phyloP scores from a whole-genome alignment of 92 coral and sea anemone genomes.

The Phenganax marumi region DNA sequence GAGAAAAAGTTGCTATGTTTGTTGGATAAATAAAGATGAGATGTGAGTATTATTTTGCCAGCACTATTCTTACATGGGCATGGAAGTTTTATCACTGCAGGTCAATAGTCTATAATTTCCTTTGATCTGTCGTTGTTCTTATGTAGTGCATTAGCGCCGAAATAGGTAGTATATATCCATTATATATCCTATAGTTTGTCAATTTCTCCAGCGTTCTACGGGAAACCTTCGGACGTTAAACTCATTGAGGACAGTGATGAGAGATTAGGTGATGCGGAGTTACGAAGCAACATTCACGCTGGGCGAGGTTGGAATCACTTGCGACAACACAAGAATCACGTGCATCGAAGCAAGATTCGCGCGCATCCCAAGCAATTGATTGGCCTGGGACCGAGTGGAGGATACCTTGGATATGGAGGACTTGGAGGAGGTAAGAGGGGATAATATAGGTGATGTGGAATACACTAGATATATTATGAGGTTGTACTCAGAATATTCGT shows the following conservation, averaged over 20 bases:
- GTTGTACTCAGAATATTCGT: neutral
- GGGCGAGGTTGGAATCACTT: neutral
- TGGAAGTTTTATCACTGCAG: too few relatives aligned
- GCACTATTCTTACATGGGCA: too few relatives aligned
- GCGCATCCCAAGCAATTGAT: constrained; percentile 17
- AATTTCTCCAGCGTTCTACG: neutral
- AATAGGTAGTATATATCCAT: neutral
- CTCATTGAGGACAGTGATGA: constrained; percentile 31
- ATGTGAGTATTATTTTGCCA: too few relatives aligned
- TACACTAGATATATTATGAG: neutral
- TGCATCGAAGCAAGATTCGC: neutral
- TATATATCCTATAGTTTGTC: neutral
- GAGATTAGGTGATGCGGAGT: constrained; percentile 19
- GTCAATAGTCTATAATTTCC: too few relatives aligned
- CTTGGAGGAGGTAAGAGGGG: constrained; percentile 1
- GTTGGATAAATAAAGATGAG: too few relatives aligned
- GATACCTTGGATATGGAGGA: constrained; percentile 21
- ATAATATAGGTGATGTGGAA: too few relatives aligned
- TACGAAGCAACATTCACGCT: constrained; percentile 17
- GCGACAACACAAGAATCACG: neutral
- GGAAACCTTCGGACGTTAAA: neutral
- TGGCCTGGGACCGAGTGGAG: constrained; percentile 32
- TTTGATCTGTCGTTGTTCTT: too few relatives aligned
- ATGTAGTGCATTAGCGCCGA: neutral
- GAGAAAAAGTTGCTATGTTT: too few relatives aligned